phyloP scores from a whole-genome alignment of 2,888 invertebrate genomes.

The Sarcophaga subvicina region DNA sequence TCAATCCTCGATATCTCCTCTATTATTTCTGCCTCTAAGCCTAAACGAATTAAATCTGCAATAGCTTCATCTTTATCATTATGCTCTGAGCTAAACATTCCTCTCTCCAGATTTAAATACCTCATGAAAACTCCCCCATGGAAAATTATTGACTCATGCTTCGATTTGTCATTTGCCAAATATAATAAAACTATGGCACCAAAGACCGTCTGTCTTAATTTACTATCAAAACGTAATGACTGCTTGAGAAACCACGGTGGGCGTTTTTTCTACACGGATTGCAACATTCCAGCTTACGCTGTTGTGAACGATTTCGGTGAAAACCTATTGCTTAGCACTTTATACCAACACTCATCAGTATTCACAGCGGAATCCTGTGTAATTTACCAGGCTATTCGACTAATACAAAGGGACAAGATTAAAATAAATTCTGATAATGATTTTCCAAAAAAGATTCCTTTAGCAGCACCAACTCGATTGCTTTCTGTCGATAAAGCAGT shows the following conservation, averaged over 20 bases:
- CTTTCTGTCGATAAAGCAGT: too few species aligned
- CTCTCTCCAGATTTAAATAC: neutral
- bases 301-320: neutral
- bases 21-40: neutral
- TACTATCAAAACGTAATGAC: neutral
- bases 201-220: neutral
- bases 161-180: neutral
- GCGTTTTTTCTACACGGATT: neutral
- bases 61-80: neutral
- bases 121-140: slow-evolving; percentile 5
- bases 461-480: too few species aligned
- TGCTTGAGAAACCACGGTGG: neutral
- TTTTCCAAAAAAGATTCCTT: too few species aligned
- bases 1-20: neutral
- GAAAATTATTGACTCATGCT: neutral
- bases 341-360: neutral
- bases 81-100: neutral
- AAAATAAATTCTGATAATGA: neutral
- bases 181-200: neutral
- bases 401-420: neutral
- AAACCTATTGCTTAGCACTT: neutral
- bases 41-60: slow-evolving; percentile 19
- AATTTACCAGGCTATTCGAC: neutral
- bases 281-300: neutral
- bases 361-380: slow-evolving; percentile 15